phyloP scores from a whole-genome alignment of 2,113 vertebrate genomes.

The Hypocryptadius cinnamomeus region DNA sequence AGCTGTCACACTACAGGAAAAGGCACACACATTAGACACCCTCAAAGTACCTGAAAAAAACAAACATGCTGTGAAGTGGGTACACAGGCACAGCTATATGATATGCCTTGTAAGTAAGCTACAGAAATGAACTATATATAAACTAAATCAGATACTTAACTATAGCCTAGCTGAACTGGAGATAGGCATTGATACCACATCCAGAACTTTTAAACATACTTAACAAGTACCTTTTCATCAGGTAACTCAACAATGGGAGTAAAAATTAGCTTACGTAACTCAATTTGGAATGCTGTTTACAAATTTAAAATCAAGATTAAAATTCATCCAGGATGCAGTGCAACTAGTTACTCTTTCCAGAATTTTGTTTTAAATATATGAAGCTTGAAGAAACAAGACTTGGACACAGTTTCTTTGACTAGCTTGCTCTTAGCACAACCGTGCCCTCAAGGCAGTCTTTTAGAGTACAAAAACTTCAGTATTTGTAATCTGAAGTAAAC shows the following conservation, averaged over 20 bases:
- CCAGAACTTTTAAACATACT: background rate
- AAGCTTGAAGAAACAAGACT: background rate
- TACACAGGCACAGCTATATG: background rate
- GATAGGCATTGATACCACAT: background rate
- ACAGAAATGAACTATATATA: background rate
- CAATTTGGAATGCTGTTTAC: background rate
- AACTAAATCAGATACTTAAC: background rate
- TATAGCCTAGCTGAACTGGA: background rate
- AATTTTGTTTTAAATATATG: background rate
- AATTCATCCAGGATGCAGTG: background rate
- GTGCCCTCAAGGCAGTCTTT: background rate
- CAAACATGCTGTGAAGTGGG: background rate
- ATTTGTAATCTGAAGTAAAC: background rate
- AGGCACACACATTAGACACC: background rate
- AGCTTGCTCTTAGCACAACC: background rate
- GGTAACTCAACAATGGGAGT: background rate
- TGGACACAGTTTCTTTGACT: background rate
- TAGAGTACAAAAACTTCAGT: background rate
- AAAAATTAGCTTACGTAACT: background rate
- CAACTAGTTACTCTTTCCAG: background rate
- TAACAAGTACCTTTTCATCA: background rate
- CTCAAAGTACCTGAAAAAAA: background rate
- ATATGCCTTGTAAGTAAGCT: background rate
- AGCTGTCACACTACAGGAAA: background rate
- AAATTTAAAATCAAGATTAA: background rate